Evolutionary conservation across 2,113 vertebrate genomes (phyloP), one percentile per base, ranked within the genome.

Genomic region (Oryctolagus cuniculus): DNA sequence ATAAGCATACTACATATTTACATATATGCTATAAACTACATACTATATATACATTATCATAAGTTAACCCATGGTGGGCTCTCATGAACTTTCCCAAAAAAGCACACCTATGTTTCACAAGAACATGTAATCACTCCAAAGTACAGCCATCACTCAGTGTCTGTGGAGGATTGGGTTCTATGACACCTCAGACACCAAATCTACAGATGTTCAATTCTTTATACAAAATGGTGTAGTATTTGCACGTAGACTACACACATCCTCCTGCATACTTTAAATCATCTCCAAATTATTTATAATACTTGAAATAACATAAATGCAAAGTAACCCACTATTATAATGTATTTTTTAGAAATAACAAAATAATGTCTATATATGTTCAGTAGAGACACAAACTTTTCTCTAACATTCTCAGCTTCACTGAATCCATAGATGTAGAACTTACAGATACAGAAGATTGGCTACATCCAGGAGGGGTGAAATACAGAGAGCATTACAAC

Each of bases 71-170:
- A 94, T 6, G 74, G 8, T 83, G 36, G 21, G 25, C 58, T 94
- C 81, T 74, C 66, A 44, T 15, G 51, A 92, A 61, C 44, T 72
- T 70, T 85, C 70, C 63, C 67, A 87, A 78, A 91, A 49, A 78
- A 89, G 34, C 55, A 58, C 10, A 81, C 29, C 22, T 79, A 49
- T n/a, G 12, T 55, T 94, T 77, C 24, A 90, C 92, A 78, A 77
- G 36, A 74, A 96, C 58, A 53, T 25, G 80, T 16, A 91, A 63
- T 84, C 13, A 88, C 80, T 90, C 13, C 73, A 63, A 89, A 85
- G 70, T 34, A 53, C n/a, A 91, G 70, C 53, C 51, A 19, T 66
- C 36, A 31, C 67, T 69, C 19, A n/a, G 31, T 70, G 34, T 34
- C n/a, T 13, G 19, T 19, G 69, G 83, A 27, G n/a, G n/a, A 17